A percentile compares a stretch with the other conserved stretches of the same genome.
These are phyloP conservation scores for Loris lydekkerianus DNA, from an alignment of 2,797 vertebrate species.

Conservation along the genomic window DNA sequence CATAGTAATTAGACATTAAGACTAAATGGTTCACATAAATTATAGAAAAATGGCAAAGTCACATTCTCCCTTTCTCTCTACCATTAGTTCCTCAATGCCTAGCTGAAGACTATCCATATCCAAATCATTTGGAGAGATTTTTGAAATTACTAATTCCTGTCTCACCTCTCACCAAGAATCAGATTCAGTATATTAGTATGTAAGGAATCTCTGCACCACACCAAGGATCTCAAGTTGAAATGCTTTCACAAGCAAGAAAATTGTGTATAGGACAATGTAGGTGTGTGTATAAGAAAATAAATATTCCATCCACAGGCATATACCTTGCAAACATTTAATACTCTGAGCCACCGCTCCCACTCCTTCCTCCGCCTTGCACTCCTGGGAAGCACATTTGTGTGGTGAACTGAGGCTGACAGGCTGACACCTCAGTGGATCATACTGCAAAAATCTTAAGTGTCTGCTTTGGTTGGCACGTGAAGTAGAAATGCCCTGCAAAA, in stretches of 20 bases:
- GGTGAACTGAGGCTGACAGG: background rate
- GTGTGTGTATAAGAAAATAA: background rate
- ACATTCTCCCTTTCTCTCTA: conserved; percentile 31
- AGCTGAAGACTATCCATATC: background rate
- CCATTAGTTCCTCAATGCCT: conserved; percentile 41
- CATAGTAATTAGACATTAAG: conserved; percentile 79
- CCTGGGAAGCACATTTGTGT: conserved; percentile 14
- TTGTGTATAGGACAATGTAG: background rate
- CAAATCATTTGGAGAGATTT: background rate
- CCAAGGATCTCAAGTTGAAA: conserved; percentile 38
- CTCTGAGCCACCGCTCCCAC: background rate
- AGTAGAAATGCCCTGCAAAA: background rate
- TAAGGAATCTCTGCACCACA: background rate
- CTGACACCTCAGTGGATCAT: background rate
- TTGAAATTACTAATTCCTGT: conserved; percentile 30
- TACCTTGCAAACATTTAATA: background rate
- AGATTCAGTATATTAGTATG: background rate
- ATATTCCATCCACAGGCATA: conserved; percentile 20
- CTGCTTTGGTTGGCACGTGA: background rate
- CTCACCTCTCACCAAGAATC: background rate
- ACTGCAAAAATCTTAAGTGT: background rate
- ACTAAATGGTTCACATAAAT: conserved; percentile 76
- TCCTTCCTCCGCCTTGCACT: background rate
- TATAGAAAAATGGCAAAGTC: conserved; percentile 70
- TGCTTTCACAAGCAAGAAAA: conserved; percentile 28